phyloP scores from a whole-genome alignment of 23 tunicate genomes.

The Styela plicata region DNA sequence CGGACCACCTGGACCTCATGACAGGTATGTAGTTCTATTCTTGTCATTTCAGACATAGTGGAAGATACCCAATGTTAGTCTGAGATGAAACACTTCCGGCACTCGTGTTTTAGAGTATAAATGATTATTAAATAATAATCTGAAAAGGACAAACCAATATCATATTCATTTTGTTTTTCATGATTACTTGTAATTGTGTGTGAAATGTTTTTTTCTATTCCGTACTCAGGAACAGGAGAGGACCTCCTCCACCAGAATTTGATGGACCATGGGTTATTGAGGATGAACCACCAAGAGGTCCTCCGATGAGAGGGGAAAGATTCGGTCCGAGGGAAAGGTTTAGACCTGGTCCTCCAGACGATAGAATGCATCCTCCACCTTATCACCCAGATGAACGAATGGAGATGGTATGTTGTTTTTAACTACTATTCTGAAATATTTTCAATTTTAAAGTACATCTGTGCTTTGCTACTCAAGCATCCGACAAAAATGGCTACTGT shows the following conservation, averaged over 20 bases:
- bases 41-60: background rate
- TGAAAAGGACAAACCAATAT: too few species aligned
- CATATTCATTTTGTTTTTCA: too few species aligned
- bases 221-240: background rate
- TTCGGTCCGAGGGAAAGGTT: background rate
- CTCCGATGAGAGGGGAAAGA: background rate
- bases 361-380: background rate
- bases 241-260: constrained; percentile 9
- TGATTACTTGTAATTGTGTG: too few species aligned
- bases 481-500: too few species aligned
- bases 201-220: too few species aligned
- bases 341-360: constrained; percentile 25
- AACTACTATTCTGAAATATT: background rate
- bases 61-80: too few species aligned
- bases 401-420: background rate
- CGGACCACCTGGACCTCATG: background rate
- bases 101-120: too few species aligned
- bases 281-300: background rate
- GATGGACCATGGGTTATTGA: background rate
- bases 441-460: too few species aligned
- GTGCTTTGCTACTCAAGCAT: too few species aligned
- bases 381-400: constrained; percentile 10
- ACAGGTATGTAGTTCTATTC: background rate
- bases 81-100: too few species aligned
- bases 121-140: too few species aligned